phyloP scores from a whole-genome alignment of 2,888 invertebrate genomes.

The Mesorhabditis spiculigera region DNA sequence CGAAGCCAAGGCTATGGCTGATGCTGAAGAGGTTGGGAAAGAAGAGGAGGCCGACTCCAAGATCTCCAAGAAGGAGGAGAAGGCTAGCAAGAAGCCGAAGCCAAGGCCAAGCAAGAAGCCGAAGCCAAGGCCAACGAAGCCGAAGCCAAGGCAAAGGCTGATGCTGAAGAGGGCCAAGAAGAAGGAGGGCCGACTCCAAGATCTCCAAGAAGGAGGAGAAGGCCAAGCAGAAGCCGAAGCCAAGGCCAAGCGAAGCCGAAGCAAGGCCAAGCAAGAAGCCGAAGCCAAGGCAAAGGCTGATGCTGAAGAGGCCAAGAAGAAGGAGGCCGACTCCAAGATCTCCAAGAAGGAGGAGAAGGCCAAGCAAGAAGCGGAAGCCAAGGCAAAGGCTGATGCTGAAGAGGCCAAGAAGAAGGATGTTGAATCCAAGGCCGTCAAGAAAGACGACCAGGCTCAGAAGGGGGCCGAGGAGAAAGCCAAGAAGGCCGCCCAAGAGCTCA shows the following conservation, averaged over 20 bases:
- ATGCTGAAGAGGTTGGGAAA: constrained; percentile 13
- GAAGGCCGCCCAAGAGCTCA: not conserved
- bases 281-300: not conserved
- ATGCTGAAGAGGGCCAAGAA: not conserved
- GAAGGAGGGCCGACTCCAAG: not conserved
- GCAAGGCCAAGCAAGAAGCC: not conserved
- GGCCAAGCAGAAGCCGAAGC: constrained; percentile 1
- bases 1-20: not conserved
- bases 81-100: constrained; percentile 7
- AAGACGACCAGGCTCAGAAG: constrained; percentile 13
- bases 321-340: not conserved
- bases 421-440: constrained; percentile 16
- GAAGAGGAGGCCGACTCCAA: constrained; percentile 15
- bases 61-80: constrained; percentile 18
- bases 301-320: not conserved
- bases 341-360: not conserved
- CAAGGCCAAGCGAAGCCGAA: no score
- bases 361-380: not conserved
- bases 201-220: not conserved
- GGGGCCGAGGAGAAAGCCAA: not conserved
- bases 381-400: constrained; percentile 5
- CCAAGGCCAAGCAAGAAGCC: not conserved
- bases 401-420: constrained; percentile 12
- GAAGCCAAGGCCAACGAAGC: not conserved
- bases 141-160: no score